phyloP scores from a whole-genome alignment of 2,113 vertebrate species.

The Lagenorhynchus albirostris region DNA sequence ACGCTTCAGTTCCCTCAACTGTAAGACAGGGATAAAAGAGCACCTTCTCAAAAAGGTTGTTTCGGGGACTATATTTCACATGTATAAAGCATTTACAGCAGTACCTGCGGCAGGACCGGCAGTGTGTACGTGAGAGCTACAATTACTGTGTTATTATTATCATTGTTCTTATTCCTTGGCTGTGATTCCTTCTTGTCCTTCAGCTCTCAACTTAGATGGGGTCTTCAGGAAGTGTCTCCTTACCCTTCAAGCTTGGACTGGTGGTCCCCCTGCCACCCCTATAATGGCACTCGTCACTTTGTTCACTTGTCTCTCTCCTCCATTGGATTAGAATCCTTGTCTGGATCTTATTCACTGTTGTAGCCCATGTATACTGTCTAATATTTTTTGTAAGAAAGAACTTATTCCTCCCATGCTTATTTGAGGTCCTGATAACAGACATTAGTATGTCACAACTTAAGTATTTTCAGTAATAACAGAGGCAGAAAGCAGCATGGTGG shows the following conservation, averaged over 20 bases:
- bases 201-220: background rate
- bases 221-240: background rate
- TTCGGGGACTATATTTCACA: background rate
- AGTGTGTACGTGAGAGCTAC: background rate
- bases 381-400: background rate
- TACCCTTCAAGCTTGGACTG: background rate
- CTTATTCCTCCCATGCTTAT: background rate
- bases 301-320: background rate
- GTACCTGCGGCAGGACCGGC: background rate
- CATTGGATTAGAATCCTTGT: background rate
- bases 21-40: background rate
- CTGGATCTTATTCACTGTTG: background rate
- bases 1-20: background rate
- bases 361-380: background rate
- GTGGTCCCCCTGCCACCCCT: background rate
- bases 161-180: background rate
- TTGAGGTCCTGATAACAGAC: background rate
- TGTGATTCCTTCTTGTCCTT: background rate
- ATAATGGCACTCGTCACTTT: background rate
- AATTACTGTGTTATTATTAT: no score
- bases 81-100: background rate
- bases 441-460: background rate
- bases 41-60: background rate
- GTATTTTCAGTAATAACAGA: background rate
- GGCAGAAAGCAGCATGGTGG: background rate